Evolutionary conservation across 2,888 invertebrate genomes (phyloP).

Genomic region (Clunio marinus): DNA sequence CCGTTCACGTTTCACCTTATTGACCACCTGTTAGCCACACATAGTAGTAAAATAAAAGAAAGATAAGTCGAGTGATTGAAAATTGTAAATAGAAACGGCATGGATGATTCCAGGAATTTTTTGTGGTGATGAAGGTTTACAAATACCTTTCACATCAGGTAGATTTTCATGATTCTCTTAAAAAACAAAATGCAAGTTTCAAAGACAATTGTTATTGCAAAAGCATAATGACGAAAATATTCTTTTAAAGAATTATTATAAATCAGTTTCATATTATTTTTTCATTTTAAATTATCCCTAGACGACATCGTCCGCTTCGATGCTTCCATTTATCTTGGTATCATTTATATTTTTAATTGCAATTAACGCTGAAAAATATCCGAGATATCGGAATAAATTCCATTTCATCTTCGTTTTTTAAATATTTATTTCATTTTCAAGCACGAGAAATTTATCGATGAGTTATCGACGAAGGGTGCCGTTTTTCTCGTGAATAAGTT

Average conservation of each 20-base stretch:
- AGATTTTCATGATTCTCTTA: too few species aligned
- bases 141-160: too few species aligned
- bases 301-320: neutral
- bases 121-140: neutral
- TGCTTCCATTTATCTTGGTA: neutral
- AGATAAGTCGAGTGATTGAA: conserved; percentile 1
- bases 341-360: conserved; percentile 17
- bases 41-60: neutral
- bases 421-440: neutral
- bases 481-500: neutral
- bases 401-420: neutral
- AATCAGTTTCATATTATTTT: too few species aligned
- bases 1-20: conserved; percentile 20
- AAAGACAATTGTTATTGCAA: too few species aligned
- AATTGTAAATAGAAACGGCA: conserved; percentile 6
- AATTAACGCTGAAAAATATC: conserved; percentile 18
- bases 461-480: neutral
- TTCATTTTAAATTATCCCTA: too few species aligned
- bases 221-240: too few species aligned
- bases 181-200: too few species aligned
- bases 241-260: too few species aligned
- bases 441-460: neutral
- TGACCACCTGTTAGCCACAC: conserved; percentile 33
- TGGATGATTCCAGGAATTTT: conserved; percentile 3
- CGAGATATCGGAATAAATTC: neutral